Evolutionary conservation across 2,113 vertebrate genomes (phyloP).

Genomic region (Hucho hucho): DNA sequence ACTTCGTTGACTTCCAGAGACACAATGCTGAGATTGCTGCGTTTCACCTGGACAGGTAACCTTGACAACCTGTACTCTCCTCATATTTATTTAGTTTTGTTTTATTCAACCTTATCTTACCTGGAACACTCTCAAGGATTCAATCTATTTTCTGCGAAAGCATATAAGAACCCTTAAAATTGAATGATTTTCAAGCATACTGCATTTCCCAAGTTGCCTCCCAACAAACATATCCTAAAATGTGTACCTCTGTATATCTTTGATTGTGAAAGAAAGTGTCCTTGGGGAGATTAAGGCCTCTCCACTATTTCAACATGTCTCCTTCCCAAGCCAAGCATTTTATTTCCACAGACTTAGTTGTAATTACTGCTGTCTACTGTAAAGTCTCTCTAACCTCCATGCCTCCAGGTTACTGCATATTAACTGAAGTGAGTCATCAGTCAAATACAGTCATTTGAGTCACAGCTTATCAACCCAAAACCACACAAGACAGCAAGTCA

Average conservation of each 20-base stretch:
- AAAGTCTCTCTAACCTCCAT: not conserved
- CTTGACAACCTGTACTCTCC: not conserved
- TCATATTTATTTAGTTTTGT: not conserved
- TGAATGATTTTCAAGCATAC: no score
- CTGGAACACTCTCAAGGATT: not conserved
- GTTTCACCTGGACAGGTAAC: conserved; percentile 95
- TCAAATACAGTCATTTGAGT: conserved; percentile 37
- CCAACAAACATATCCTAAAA: not conserved
- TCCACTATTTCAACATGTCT: conserved; percentile 38
- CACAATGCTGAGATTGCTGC: conserved; percentile 97
- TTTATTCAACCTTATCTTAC: not conserved
- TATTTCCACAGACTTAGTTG: conserved; percentile 35
- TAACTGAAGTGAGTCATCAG: conserved; percentile 44
- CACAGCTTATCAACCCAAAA: conserved; percentile 54
- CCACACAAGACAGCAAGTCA: conserved; percentile 36
- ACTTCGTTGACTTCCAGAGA: conserved; percentile 93
- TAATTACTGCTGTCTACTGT: conserved; percentile 28
- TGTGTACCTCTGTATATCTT: not conserved
- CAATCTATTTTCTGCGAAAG: not conserved
- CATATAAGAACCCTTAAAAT: no score
- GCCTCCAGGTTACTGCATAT: conserved; percentile 16
- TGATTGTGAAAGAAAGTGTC: not conserved
- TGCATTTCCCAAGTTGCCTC: no score
- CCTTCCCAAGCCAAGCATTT: conserved; percentile 12
- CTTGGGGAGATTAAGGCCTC: not conserved